phyloP scores from a whole-genome alignment of 2,888 invertebrate genomes.

The Pomacea canaliculata region DNA sequence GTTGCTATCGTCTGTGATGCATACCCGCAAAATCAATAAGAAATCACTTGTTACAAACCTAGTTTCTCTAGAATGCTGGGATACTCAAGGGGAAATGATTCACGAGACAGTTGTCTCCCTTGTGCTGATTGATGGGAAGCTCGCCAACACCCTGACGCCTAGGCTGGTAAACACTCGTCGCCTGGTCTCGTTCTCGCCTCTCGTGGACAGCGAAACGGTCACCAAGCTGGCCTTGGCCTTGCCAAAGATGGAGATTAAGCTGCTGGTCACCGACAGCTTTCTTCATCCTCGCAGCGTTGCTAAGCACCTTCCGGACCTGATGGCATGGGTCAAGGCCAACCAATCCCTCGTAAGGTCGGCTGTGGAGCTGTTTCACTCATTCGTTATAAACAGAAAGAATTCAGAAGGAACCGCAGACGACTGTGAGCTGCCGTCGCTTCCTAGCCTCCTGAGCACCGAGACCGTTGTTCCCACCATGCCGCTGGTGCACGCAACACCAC shows the following conservation, averaged over 20 bases:
- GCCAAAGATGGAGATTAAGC: conserved; percentile 14
- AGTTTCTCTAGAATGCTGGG: conserved; percentile 17
- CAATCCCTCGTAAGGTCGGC: conserved; percentile 4
- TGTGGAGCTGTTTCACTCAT: conserved; percentile 7
- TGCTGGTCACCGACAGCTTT: conserved; percentile 8
- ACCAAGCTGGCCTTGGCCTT: conserved; percentile 7
- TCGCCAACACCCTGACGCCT: not conserved
- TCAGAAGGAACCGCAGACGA: not conserved
- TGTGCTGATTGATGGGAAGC: conserved; percentile 18
- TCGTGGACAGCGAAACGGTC: conserved; percentile 7
- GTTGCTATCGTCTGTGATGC: conserved; percentile 3
- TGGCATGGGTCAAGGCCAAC: conserved; percentile 20
- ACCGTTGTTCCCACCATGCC: not conserved
- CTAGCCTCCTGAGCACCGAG: conserved; percentile 13
- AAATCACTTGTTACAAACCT: conserved; percentile 5
- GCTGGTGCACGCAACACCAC: not conserved
- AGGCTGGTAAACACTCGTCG: conserved; percentile 2
- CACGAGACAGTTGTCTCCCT: conserved; percentile 14
- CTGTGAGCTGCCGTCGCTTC: conserved; percentile 2
- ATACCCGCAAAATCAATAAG: not conserved
- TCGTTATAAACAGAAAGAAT: not conserved
- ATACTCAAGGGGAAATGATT: conserved; percentile 2
- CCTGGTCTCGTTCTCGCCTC: conserved; percentile 11
- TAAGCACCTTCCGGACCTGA: conserved; percentile 1
- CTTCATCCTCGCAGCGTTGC: conserved; percentile 14